Base-by-base conservation (phyloP, 1,140 invertebrate genomes). In the Vollenhovia emeryi region DNA sequence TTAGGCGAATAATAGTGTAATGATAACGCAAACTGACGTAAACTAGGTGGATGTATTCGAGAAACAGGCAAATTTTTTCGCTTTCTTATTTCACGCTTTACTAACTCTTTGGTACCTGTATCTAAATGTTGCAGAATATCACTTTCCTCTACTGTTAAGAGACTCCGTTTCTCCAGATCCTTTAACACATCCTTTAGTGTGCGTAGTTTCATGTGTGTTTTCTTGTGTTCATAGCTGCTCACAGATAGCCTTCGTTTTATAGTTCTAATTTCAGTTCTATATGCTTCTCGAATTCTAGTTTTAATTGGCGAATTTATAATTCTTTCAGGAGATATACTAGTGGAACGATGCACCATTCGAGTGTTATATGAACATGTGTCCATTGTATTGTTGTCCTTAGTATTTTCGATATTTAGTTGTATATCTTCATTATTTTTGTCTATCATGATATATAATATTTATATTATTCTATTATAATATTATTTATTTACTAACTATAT, bases 31-130 rank as follows among this genome's bases (percentile, higher is more conserved):
- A 78, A 78, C 30, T 52, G 45, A 1, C 68, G 40, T 11, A 52
- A 21, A 33, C 18, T n/a, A 52, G 27, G 15, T 6, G 52, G 0
- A 52, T 36, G 52, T 5, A 5, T 9, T n/a, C 18, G 33, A 36
- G 9, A 8, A 18, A 52, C 30, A 36, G 68, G 27, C 3, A 71
- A 69, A 30, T 69, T 48, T 24, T 48, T 69, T 2, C 7, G 40
- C 13, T 68, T 71, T n/a, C 27, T 52, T 33, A 69, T 69, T 50
- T 18, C 43, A n/a, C 66, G 66, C 11, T 48, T 69, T 24, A 27
- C 2, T 13, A 48, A 13, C 27, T 24, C 52, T 24, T 11, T 21
- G 3, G 52, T 57, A 57, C 52, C 52, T 57, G n/a, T 2, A 9
- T 57, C 8, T 11, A 57, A 57, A 57, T 57, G 21, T 57, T 57